Conservation (phyloP, 37 sponge, comb jelly and placozoan species). For the Dysidea cf. avara region DNA sequence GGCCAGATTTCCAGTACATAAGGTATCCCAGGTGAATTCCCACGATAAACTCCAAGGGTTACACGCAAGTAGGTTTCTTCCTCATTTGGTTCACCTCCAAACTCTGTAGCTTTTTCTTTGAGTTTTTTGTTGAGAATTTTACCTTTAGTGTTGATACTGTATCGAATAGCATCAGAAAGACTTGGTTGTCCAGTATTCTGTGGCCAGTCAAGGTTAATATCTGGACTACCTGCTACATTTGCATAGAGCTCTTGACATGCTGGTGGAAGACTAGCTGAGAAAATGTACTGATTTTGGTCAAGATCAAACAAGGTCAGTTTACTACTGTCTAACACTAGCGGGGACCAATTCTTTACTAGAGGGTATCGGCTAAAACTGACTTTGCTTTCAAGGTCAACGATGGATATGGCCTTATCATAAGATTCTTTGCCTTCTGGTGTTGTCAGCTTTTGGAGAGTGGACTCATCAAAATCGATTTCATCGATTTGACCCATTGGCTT, state of each 20-base stretch:
- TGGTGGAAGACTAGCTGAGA: too few species aligned
- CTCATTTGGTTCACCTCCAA: not conserved
- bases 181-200: not conserved
- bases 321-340: constrained; percentile 43
- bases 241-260: too few species aligned
- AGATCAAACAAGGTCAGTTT: constrained; percentile 33
- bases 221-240: constrained; percentile 19
- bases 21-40: constrained; percentile 63
- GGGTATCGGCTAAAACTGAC: constrained; percentile 38
- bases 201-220: constrained; percentile 53
- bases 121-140: constrained; percentile 37
- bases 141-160: too few species aligned
- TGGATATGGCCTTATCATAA: too few species aligned
- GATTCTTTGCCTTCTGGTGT: too few species aligned
- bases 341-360: constrained; percentile 39
- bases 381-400: constrained; percentile 20
- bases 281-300: too few species aligned
- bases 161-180: constrained; percentile 62
- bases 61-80: too few species aligned
- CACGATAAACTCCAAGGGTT: constrained; percentile 33
- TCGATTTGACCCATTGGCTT: not conserved
- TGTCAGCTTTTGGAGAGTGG: not conserved
- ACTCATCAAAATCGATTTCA: not conserved
- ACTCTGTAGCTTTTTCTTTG: constrained; percentile 20
- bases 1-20: constrained; percentile 78